A percentile compares a stretch with the other conserved stretches of the same genome.
Conservation (phyloP, 2,113 vertebrate species). For the Pardalotus punctatus region DNA sequence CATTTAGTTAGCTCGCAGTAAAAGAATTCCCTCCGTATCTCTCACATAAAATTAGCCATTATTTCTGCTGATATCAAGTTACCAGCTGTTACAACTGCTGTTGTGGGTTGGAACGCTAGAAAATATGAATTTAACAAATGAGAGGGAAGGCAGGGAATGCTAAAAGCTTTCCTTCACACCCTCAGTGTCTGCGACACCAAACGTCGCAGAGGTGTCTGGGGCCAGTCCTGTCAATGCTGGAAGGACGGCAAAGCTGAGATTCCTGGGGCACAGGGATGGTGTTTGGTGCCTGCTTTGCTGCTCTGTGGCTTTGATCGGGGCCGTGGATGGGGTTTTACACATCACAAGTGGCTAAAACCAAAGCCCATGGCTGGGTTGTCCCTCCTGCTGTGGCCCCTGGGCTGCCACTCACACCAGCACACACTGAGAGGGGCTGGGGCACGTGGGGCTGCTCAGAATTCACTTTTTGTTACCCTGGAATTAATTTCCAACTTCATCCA, state of each 20-base stretch:
- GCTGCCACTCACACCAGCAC: not conserved
- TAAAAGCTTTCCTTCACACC: not conserved
- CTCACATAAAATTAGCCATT: not conserved
- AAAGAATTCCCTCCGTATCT: not conserved
- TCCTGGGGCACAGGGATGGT: not conserved
- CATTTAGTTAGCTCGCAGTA: not conserved
- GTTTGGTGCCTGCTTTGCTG: not conserved
- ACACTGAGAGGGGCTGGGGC: not conserved
- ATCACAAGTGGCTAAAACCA: not conserved
- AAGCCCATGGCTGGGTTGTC: not conserved
- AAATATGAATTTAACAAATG: not conserved
- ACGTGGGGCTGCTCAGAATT: not conserved
- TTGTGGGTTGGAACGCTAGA: not conserved
- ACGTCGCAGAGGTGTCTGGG: not conserved
- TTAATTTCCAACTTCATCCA: not conserved
- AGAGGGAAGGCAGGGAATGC: not conserved
- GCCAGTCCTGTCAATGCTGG: not conserved
- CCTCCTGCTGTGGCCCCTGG: not conserved
- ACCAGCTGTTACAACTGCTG: not conserved
- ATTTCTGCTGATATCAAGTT: not conserved
- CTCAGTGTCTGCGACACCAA: not conserved
- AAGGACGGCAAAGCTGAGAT: not conserved
- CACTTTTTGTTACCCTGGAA: not conserved
- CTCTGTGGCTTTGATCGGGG: not conserved
- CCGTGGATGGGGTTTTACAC: not conserved